Conservation (phyloP, 2,888 invertebrate species). For the Xylota sylvarum region DNA sequence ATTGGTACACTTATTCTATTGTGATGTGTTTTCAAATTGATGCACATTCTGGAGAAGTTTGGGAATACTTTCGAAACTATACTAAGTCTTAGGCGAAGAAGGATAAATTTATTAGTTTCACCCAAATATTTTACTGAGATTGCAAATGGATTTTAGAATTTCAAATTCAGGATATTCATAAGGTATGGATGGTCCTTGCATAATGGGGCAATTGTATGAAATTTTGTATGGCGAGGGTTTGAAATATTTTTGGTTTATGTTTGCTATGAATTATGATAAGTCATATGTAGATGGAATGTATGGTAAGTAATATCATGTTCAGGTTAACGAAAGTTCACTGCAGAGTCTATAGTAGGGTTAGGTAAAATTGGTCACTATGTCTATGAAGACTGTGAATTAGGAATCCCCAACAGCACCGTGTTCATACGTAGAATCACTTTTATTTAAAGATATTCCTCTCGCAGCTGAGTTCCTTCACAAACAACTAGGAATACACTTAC, state of each 20-base stretch:
- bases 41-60: constrained; percentile 28
- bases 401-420: too few species aligned
- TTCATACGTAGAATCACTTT: too few species aligned
- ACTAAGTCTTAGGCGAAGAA: neutral
- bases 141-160: neutral
- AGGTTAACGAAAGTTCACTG: too few species aligned
- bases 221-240: neutral
- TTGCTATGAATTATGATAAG: neutral
- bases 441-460: too few species aligned
- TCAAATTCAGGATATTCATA: neutral
- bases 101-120: constrained; percentile 12
- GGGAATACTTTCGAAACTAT: neutral
- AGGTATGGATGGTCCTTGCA: neutral
- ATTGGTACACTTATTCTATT: constrained; percentile 25
- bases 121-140: constrained; percentile 21
- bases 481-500: too few species aligned
- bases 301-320: too few species aligned
- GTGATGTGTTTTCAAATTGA: constrained; percentile 17
- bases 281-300: too few species aligned
- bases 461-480: too few species aligned
- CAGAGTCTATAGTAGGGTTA: too few species aligned
- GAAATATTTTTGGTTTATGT: neutral
- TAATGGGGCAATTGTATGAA: neutral
- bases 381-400: too few species aligned
- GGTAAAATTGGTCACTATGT: too few species aligned